Percentiles rank a stretch among this genome's conserved stretches.
These are phyloP conservation scores for Odiellus spinosus DNA, from an alignment of 2,888 invertebrate species.

Conservation along the genomic window DNA sequence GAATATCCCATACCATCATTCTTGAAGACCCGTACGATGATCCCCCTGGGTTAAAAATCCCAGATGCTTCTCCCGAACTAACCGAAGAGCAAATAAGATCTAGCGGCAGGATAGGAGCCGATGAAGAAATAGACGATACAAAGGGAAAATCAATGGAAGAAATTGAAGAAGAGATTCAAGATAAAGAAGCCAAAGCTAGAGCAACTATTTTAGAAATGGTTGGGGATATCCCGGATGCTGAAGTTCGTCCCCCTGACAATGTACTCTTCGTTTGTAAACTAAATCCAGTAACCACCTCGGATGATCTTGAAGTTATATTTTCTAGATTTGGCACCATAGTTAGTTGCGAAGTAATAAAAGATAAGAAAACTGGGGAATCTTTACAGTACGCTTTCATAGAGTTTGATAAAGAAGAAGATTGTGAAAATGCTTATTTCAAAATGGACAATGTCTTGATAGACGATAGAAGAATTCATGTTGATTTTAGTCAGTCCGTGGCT, in stretches of 20 bases:
- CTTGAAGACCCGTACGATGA: conserved; percentile 93
- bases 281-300: conserved; percentile 94
- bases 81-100: conserved; percentile 58
- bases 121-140: conserved; percentile 81
- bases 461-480: conserved; percentile 95
- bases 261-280: conserved; percentile 97
- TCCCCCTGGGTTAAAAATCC: conserved; percentile 55
- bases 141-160: conserved; percentile 69
- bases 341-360: conserved; percentile 89
- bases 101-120: conserved; percentile 66
- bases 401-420: conserved; percentile 59
- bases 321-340: conserved; percentile 82
- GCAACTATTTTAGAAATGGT: conserved; percentile 97
- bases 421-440: conserved; percentile 97
- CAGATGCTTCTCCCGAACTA: conserved; percentile 76
- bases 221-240: conserved; percentile 91
- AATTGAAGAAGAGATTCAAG: conserved; percentile 68
- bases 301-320: conserved; percentile 94
- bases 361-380: conserved; percentile 79
- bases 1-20: conserved; percentile 85
- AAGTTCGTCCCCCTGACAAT: conserved; percentile 96
- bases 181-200: conserved; percentile 85
- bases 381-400: conserved; percentile 98
- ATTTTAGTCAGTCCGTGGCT: conserved; percentile 97
- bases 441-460: conserved; percentile 99